phyloP scores from a whole-genome alignment of 2,797 vertebrate genomes.

The Meda fulgida region DNA sequence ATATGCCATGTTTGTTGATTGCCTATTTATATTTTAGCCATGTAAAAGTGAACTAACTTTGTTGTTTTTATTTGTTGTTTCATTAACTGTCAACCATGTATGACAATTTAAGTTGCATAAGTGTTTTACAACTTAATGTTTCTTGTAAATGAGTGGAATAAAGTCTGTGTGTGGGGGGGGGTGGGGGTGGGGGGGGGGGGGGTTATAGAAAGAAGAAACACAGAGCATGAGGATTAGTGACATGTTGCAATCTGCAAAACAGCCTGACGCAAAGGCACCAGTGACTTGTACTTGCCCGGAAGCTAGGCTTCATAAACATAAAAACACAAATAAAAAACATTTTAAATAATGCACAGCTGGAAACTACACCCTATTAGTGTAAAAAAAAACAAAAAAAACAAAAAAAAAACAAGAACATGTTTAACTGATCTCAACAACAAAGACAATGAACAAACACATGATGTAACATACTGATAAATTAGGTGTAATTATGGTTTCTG shows the following conservation, averaged over 20 bases:
- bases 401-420: no score
- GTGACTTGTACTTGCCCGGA: not conserved
- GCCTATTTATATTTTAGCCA: no score
- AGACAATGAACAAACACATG: not conserved
- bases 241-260: not conserved
- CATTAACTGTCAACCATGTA: no score
- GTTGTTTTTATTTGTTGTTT: no score
- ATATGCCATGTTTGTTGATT: no score
- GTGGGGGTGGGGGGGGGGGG: fast-evolving
- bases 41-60: no score
- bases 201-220: fast-evolving
- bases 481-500: no score
- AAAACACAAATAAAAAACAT: not conserved
- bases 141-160: no score
- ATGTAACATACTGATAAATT: not conserved
- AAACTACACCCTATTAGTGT: not conserved
- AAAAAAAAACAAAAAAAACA: not conserved
- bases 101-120: no score
- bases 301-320: not conserved
- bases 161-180: no score
- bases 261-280: not conserved
- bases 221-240: not conserved
- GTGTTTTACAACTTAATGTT: no score
- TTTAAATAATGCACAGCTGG: not conserved
- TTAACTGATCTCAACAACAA: not conserved